Percentiles rank a stretch among this genome's conserved stretches.
These are phyloP conservation scores for Pectinophora gossypiella DNA, from an alignment of 1,140 invertebrate species.

Conservation along the genomic window DNA sequence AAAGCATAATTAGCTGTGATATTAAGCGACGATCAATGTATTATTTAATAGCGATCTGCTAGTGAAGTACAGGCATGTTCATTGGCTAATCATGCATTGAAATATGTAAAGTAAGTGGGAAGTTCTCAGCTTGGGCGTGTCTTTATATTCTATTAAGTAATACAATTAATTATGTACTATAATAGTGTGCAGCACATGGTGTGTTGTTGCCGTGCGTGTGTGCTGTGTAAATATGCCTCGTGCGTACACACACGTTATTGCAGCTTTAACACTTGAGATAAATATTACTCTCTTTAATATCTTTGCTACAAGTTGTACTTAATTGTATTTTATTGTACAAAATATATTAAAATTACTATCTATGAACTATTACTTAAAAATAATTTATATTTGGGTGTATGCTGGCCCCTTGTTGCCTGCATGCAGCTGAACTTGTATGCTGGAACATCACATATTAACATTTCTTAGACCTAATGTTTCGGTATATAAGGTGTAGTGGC, in stretches of 20 bases:
- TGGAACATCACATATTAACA: slow-evolving; percentile 69
- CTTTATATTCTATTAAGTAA: slow-evolving; percentile 74
- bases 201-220: slow-evolving; percentile 67
- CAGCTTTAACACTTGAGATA: slow-evolving; percentile 73
- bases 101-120: slow-evolving; percentile 68
- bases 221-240: slow-evolving; percentile 74
- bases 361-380: slow-evolving; percentile 69
- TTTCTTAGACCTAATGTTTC: slow-evolving; percentile 72
- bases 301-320: slow-evolving; percentile 78
- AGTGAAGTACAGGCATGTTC: slow-evolving; percentile 69
- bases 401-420: slow-evolving; percentile 65
- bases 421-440: slow-evolving; percentile 70
- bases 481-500: slow-evolving; percentile 72
- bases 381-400: slow-evolving; percentile 74
- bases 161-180: slow-evolving; percentile 72
- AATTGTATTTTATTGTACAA: slow-evolving; percentile 78
- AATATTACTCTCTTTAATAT: slow-evolving; percentile 77
- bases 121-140: slow-evolving; percentile 69
- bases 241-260: slow-evolving; percentile 74
- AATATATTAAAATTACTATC: slow-evolving; percentile 76
- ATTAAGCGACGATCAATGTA: slow-evolving; percentile 72
- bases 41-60: slow-evolving; percentile 72
- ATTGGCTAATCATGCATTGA: slow-evolving; percentile 75
- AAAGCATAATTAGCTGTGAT: slow-evolving; percentile 76
- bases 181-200: slow-evolving; percentile 71